phyloP scores from a whole-genome alignment of 2,113 vertebrate genomes.

The Callorhinus ursinus region DNA sequence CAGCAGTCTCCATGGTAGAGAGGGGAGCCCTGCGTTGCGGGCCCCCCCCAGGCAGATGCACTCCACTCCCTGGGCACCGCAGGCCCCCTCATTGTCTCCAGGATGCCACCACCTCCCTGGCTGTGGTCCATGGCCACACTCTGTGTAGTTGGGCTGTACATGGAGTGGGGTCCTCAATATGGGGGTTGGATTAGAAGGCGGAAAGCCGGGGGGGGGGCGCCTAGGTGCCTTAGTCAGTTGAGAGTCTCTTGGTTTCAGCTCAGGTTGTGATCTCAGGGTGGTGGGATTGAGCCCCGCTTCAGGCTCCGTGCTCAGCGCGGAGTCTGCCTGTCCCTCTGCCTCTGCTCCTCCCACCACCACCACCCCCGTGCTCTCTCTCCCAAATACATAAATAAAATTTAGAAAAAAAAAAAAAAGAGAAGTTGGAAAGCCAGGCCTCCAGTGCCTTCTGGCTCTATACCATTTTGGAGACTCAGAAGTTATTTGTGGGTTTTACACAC shows the following conservation, averaged over 20 bases:
- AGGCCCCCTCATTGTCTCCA: not conserved
- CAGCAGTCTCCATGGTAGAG: not conserved
- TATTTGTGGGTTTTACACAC: not conserved
- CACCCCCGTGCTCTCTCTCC: not conserved
- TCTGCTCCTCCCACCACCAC: not conserved
- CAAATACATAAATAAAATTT: not conserved
- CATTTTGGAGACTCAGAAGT: not conserved
- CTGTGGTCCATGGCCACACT: not conserved
- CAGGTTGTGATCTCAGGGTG: not conserved
- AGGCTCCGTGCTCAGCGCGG: not conserved
- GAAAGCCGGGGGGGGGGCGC: not conserved
- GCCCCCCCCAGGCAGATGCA: not conserved
- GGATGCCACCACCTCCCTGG: not conserved
- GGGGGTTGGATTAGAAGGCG: not conserved
- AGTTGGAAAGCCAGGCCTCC: not conserved
- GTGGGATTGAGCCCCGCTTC: not conserved
- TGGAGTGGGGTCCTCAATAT: not conserved
- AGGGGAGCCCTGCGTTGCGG: not conserved
- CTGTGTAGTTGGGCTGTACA: not conserved
- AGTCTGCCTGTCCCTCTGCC: not conserved
- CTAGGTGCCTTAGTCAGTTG: not conserved
- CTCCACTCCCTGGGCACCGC: too few species aligned
- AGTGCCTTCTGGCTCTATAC: not conserved
- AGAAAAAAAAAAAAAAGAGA: not conserved
- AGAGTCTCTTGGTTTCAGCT: not conserved